Evolutionary conservation across 2,888 invertebrate species (phyloP).

Genomic region (Polyploca ridens): DNA sequence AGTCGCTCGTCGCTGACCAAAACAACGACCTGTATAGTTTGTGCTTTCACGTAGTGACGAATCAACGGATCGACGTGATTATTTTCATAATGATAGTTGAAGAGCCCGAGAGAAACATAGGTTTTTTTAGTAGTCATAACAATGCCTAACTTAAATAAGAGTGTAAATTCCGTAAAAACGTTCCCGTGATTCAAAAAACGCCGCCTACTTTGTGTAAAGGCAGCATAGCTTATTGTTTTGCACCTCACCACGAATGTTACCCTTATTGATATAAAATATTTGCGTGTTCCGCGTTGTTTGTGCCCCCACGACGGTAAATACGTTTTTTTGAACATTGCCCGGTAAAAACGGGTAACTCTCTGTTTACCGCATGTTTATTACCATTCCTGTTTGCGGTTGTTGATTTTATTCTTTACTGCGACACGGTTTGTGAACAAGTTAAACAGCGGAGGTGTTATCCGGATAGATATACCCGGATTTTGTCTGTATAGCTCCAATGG

Average conservation of each 20-base stretch:
- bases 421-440: constrained; percentile 4
- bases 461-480: neutral
- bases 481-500: neutral
- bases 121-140: too few relatives aligned
- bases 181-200: neutral
- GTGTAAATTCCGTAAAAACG: neutral
- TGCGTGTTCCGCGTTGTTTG: constrained; percentile 34
- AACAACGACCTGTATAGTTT: too few relatives aligned
- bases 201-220: neutral
- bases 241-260: constrained; percentile 51
- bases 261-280: constrained; percentile 60
- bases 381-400: constrained; percentile 11
- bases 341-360: constrained; percentile 8
- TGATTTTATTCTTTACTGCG: constrained; percentile 5
- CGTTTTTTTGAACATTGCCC: constrained; percentile 10
- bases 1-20: too few relatives aligned
- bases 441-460: neutral
- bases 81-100: too few relatives aligned
- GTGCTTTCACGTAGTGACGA: too few relatives aligned
- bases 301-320: constrained; percentile 8
- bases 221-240: constrained; percentile 47
- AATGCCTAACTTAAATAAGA: too few relatives aligned
- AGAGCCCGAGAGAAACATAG: too few relatives aligned
- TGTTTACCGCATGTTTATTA: constrained; percentile 5
- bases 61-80: too few relatives aligned